Evolutionary conservation across 2,113 vertebrate genomes (phyloP).

Genomic region (Apteryx owenii): DNA sequence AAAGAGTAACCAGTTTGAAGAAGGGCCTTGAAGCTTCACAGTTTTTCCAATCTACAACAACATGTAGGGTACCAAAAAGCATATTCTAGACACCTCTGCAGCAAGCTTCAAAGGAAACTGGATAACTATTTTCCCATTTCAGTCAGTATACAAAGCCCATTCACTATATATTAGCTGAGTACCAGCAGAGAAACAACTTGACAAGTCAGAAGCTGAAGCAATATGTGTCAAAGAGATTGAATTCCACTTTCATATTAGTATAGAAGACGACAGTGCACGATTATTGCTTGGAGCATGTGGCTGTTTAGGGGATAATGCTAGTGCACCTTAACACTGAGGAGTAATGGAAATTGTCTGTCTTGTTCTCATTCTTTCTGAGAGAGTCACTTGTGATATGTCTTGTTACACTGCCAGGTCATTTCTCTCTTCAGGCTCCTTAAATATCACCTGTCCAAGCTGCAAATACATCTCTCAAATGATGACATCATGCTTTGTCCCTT

Average conservation of each 20-base stretch:
- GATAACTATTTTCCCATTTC: slow-evolving; percentile 36
- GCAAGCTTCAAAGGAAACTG: neutral
- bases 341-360: slow-evolving; percentile 73
- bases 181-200: slow-evolving; percentile 53
- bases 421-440: slow-evolving; percentile 71
- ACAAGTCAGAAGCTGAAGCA: slow-evolving; percentile 64
- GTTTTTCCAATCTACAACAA: neutral
- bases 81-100: neutral
- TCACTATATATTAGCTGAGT: slow-evolving; percentile 42
- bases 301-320: slow-evolving; percentile 58
- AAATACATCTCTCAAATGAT: slow-evolving; percentile 50
- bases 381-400: slow-evolving; percentile 63
- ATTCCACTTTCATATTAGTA: slow-evolving; percentile 69
- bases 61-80: neutral
- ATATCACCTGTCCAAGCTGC: slow-evolving; percentile 71
- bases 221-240: slow-evolving; percentile 76
- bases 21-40: neutral
- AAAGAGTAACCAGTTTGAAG: neutral
- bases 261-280: slow-evolving; percentile 60
- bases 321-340: slow-evolving; percentile 48
- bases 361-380: slow-evolving; percentile 61
- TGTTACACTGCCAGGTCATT: slow-evolving; percentile 71
- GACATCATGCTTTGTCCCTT: slow-evolving; percentile 47
- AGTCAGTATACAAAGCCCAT: slow-evolving; percentile 32
- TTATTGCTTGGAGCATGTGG: slow-evolving; percentile 64